These are phyloP conservation scores for Ophion ellenae DNA, from an alignment of 2,888 invertebrate species.

Conservation along the genomic window DNA sequence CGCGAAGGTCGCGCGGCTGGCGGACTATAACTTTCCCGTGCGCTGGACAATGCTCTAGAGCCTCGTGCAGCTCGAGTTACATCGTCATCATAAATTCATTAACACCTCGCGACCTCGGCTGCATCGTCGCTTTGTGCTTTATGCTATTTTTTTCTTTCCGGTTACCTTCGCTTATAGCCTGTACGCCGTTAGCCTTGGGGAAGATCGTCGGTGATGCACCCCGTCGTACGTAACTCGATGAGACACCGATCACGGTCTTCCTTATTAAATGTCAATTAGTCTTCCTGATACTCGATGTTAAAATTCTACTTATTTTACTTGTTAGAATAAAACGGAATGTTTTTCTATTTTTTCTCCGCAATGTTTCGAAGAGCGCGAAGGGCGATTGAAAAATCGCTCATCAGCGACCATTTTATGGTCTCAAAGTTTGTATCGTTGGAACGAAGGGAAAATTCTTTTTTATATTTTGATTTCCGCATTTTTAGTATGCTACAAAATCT, in stretches of 20 bases:
- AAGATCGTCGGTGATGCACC: conserved; percentile 11
- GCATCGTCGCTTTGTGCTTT: conserved; percentile 39
- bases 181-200: background rate
- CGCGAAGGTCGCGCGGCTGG: conserved; percentile 34
- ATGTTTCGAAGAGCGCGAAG: background rate
- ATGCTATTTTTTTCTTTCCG: conserved; percentile 7
- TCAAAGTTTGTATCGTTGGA: no score
- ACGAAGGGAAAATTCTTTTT: no score
- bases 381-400: background rate
- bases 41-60: conserved; percentile 1
- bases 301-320: background rate
- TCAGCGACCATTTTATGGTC: no score
- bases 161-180: conserved; percentile 17
- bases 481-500: no score
- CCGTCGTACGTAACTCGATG: conserved; percentile 13
- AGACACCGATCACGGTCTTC: background rate
- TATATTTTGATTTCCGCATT: no score
- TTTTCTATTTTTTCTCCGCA: background rate
- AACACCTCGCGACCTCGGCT: conserved; percentile 57
- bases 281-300: background rate
- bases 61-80: conserved; percentile 29
- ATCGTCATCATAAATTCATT: conserved; percentile 59
- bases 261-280: background rate
- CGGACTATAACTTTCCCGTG: background rate
- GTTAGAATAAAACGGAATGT: background rate